Conservation (phyloP, 2,113 vertebrate species). For the Embiotoca jacksoni region DNA sequence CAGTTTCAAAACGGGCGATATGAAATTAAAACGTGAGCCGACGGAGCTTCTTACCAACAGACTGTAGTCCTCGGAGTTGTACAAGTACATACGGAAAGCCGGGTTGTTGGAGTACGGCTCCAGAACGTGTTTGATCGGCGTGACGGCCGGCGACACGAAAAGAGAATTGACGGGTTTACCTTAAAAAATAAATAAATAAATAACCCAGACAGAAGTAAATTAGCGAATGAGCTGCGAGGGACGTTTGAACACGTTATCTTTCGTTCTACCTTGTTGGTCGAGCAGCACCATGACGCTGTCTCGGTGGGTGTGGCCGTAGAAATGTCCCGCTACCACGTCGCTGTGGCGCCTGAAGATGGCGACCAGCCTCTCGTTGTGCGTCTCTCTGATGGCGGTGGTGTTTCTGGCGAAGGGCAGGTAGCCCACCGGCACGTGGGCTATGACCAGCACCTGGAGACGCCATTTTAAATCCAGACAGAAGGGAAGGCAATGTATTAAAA, state of each 20-base stretch:
- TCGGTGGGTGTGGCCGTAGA: conserved; percentile 96
- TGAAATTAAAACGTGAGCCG: background rate
- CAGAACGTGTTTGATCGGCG: conserved; percentile 86
- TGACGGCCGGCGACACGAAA: conserved; percentile 95
- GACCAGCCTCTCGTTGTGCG: conserved; percentile 90
- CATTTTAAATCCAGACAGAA: too few relatives aligned
- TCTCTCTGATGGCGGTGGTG: conserved; percentile 85
- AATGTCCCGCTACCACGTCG: conserved; percentile 89
- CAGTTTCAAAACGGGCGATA: too few relatives aligned
- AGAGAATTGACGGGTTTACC: conserved; percentile 89
- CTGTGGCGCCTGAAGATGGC: conserved; percentile 90
- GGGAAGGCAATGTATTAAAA: background rate
- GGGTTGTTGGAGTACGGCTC: conserved; percentile 92
- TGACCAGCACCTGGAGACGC: conserved; percentile 88
- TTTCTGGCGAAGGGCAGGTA: conserved; percentile 86
- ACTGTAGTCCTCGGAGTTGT: conserved; percentile 81
- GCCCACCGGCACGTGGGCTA: conserved; percentile 93
- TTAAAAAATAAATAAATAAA: conserved; percentile 46
- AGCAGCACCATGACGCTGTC: conserved; percentile 95
- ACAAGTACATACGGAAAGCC: conserved; percentile 90
- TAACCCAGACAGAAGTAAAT: too few relatives aligned
- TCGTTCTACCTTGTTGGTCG: conserved; percentile 86
- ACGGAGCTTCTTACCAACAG: conserved; percentile 85
- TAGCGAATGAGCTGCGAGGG: too few relatives aligned
- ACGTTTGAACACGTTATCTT: background rate